Percentiles rank a stretch among this genome's conserved stretches.
phyloP scores from a whole-genome alignment of 2,888 invertebrate species.

The Penaeus monodon region DNA sequence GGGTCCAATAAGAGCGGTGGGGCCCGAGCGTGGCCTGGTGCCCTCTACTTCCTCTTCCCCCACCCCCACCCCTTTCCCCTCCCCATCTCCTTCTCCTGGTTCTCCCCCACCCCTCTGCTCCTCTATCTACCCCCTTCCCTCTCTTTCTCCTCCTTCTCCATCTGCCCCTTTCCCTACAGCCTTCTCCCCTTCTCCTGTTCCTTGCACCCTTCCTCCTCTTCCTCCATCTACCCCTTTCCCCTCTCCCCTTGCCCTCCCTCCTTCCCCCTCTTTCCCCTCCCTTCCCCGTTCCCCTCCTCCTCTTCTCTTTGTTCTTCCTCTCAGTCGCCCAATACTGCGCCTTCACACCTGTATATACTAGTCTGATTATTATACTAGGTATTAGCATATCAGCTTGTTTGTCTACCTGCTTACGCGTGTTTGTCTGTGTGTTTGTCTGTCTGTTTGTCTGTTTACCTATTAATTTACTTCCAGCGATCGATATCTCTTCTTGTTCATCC shows the following conservation, averaged over 20 bases:
- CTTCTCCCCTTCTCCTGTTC: neutral
- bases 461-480: too few relatives aligned
- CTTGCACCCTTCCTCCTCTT: too few relatives aligned
- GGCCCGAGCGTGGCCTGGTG: too few relatives aligned
- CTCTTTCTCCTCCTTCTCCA: neutral
- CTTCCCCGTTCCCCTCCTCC: neutral
- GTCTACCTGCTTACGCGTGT: too few relatives aligned
- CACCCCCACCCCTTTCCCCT: neutral
- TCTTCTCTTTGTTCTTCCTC: neutral
- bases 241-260: neutral
- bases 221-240: neutral
- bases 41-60: neutral
- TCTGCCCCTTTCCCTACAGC: neutral
- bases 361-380: neutral
- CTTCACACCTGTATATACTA: neutral
- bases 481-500: neutral
- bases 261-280: neutral
- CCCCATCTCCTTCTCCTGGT: neutral
- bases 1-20: neutral
- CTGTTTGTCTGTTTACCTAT: neutral
- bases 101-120: neutral
- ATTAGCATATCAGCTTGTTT: too few relatives aligned
- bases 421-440: too few relatives aligned
- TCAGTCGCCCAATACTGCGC: neutral
- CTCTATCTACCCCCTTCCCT: neutral